Evolutionary conservation across 1,140 invertebrate species (phyloP).

Genomic region (Drosophila nebulosa): DNA sequence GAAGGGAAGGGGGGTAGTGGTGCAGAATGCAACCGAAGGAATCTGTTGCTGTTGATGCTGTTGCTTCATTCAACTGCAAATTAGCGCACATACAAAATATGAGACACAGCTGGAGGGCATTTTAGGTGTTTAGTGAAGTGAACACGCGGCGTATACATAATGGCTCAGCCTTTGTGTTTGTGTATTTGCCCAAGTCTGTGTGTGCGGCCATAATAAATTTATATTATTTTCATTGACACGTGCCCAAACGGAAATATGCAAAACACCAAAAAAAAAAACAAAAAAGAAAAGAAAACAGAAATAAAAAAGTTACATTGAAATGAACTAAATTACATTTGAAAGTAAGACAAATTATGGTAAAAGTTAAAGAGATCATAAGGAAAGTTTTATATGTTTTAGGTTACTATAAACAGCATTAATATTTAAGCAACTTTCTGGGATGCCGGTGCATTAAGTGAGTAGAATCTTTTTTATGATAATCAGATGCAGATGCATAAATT

Average conservation of each 20-base stretch:
- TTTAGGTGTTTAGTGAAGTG: neutral
- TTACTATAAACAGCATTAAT: neutral
- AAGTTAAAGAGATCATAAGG: neutral
- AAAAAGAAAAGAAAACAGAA: neutral
- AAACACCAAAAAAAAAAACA: neutral
- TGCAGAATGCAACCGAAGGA: conserved; percentile 32
- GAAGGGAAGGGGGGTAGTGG: too few species aligned
- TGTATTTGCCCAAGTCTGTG: conserved; percentile 10
- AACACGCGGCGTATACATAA: conserved; percentile 29
- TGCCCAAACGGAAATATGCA: neutral
- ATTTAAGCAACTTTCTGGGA: too few species aligned
- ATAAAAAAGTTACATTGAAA: neutral
- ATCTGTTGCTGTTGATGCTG: conserved; percentile 24
- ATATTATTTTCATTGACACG: conserved; percentile 52
- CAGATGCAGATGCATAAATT: too few species aligned
- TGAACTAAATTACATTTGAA: neutral
- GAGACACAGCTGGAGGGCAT: conserved; percentile 11
- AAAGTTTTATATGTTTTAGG: neutral
- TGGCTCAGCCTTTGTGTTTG: conserved; percentile 18
- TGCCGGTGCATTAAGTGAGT: too few species aligned
- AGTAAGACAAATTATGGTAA: neutral
- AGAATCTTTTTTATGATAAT: too few species aligned
- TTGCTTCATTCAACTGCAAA: conserved; percentile 64
- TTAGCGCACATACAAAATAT: conserved; percentile 61
- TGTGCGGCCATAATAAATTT: conserved; percentile 35